Evolutionary conservation across 2,888 invertebrate genomes (phyloP).

Genomic region (Cancer borealis): DNA sequence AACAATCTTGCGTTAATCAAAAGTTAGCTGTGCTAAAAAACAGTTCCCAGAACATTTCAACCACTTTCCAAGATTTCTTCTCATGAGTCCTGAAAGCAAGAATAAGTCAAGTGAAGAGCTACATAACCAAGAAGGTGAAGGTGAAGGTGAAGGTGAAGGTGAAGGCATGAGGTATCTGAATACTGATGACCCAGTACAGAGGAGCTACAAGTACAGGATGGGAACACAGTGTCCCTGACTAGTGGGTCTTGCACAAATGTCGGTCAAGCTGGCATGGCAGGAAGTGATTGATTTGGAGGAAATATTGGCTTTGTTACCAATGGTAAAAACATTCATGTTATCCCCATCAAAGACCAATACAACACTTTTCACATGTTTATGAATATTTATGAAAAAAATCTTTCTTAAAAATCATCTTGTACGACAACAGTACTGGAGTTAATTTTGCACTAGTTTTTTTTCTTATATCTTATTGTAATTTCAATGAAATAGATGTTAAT

Average conservation of each 20-base stretch:
- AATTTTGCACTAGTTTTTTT: neutral
- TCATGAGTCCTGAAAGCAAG: slow-evolving; percentile 55
- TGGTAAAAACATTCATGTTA: neutral
- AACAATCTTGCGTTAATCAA: neutral
- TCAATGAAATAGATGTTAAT: neutral
- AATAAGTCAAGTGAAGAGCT: slow-evolving; percentile 45
- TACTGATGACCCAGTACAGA: slow-evolving; percentile 14
- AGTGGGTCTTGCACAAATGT: slow-evolving; percentile 50
- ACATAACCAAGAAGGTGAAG: slow-evolving; percentile 42
- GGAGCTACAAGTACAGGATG: neutral
- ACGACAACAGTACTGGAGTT: neutral
- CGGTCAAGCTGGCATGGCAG: slow-evolving; percentile 62
- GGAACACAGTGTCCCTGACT: slow-evolving; percentile 12
- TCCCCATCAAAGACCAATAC: neutral
- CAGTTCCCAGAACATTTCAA: slow-evolving; percentile 3
- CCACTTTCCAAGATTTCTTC: slow-evolving; percentile 45
- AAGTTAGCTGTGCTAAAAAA: slow-evolving; percentile 30
- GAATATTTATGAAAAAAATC: neutral
- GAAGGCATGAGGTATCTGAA: slow-evolving; percentile 14
- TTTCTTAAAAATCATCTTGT: neutral
- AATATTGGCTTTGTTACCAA: slow-evolving; percentile 25
- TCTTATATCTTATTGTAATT: neutral
- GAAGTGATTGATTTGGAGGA: slow-evolving; percentile 16
- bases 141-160: neutral
- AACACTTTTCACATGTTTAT: neutral